These are phyloP conservation scores for Ardeotis arabs DNA, from an alignment of 2,113 vertebrate species.

Conservation along the genomic window DNA sequence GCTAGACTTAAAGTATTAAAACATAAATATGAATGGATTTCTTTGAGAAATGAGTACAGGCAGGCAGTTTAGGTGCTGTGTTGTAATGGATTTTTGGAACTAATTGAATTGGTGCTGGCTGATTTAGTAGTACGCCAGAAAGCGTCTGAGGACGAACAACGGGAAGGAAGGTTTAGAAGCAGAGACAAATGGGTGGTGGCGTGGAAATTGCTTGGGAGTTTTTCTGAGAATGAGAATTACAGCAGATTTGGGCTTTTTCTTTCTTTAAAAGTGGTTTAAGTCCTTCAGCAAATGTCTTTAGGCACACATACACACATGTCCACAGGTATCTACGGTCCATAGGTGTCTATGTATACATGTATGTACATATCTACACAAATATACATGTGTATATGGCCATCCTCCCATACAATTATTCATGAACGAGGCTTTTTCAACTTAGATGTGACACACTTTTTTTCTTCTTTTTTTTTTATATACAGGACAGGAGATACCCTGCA, in stretches of 20 bases:
- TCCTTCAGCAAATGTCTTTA: not conserved
- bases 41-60: conserved; percentile 34
- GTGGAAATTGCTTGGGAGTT: not conserved
- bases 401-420: not conserved
- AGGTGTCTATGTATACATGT: not conserved
- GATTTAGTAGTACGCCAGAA: not conserved
- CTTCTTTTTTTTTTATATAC: not conserved
- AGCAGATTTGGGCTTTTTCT: not conserved
- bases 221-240: not conserved
- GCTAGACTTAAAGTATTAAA: conserved; percentile 61
- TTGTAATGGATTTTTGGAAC: conserved; percentile 53
- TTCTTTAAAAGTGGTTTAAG: not conserved
- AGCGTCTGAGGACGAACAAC: not conserved
- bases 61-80: conserved; percentile 30
- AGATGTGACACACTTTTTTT: not conserved
- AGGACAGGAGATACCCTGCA: not conserved
- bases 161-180: not conserved
- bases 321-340: not conserved
- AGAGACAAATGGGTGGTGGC: not conserved
- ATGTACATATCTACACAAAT: too few species aligned
- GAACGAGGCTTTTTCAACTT: not conserved
- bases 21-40: conserved; percentile 61
- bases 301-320: not conserved
- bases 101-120: conserved; percentile 45
- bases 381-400: too few species aligned